Evolutionary conservation across 1,140 invertebrate species (phyloP).

Genomic region (Bombus turneri): DNA sequence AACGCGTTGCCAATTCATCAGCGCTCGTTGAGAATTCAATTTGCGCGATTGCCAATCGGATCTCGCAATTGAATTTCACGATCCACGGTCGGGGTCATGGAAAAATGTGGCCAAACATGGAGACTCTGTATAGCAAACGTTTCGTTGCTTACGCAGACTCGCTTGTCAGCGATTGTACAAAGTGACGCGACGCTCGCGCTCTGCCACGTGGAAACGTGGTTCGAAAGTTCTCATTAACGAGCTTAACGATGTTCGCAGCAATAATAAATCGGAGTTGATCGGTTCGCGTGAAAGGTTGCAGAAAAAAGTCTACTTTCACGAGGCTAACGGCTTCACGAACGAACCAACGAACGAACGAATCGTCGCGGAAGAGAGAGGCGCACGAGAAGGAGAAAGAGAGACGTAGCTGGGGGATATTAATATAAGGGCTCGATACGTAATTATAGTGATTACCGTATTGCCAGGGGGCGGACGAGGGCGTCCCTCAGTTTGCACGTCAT

Average conservation of each 20-base stretch:
- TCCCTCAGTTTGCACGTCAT: constrained; percentile 83
- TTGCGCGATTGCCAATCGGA: constrained; percentile 80
- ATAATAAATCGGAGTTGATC: constrained; percentile 69
- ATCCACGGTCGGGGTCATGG: neutral
- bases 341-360: constrained; percentile 52
- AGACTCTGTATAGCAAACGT: neutral
- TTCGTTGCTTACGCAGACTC: neutral
- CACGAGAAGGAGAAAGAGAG: constrained; percentile 65
- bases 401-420: constrained; percentile 81
- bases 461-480: constrained; percentile 81
- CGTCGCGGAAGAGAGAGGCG: constrained; percentile 45
- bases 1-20: constrained; percentile 71
- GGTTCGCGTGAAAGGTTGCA: constrained; percentile 67
- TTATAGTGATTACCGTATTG: constrained; percentile 83
- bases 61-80: constrained; percentile 70
- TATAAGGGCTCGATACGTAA: constrained; percentile 82
- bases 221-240: constrained; percentile 51
- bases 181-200: no score
- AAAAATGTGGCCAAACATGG: neutral
- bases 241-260: constrained; percentile 51
- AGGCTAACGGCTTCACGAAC: constrained; percentile 48
- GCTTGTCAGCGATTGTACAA: no score
- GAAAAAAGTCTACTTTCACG: constrained; percentile 69
- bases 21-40: constrained; percentile 70
- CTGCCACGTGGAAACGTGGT: neutral